Evolutionary conservation across 2,888 invertebrate genomes (phyloP), one percentile per base, ranked within the genome.

Genomic region (Ernsta delagoae): DNA sequence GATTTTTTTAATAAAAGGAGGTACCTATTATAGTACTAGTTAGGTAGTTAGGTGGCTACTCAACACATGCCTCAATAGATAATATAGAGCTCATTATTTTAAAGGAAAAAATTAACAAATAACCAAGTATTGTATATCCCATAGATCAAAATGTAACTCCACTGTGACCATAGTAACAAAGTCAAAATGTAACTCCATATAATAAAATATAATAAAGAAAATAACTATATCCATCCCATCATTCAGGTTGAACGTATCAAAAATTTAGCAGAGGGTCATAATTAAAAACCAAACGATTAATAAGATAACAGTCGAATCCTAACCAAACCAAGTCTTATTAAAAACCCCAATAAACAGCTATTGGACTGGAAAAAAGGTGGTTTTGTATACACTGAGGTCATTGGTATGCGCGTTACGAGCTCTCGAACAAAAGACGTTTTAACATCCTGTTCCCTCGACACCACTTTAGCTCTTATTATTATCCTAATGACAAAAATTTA

Each of bases 401-500:
- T 92, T 92, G 87, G 91, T 92, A 92, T 93, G 90, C 92, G 83
- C 82, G 84, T 78, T 83, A 85, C 87, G 85, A 78, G 80, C 83
- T 82, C 74, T 80, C 85, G 87, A 90, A 92, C 92, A 92, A 92
- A 92, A 92, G 92, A 84, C 88, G 89, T 92, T 60, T 89, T 88
- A 88, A 85, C 91, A 92, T 93, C 92, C 92, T 92, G 92, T 88
- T 86, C 84, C 84, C 83, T 80, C 87, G 87, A 88, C 89, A 87
- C 81, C 84, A 84, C 83, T 80, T 75, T 80, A 83, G 79, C 83
- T 90, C 86, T 90, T 92, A 89, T 92, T 92, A 91, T 91, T 91
- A 88, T 86, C 86, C 87, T 92, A 92, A 92, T 92, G 92, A 92
- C 87, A 83, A 88, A 90, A 90, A 92, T 92, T 92, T 93, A 93